These are phyloP conservation scores for Hucho hucho DNA, from an alignment of 2,113 vertebrate genomes.

Conservation along the genomic window DNA sequence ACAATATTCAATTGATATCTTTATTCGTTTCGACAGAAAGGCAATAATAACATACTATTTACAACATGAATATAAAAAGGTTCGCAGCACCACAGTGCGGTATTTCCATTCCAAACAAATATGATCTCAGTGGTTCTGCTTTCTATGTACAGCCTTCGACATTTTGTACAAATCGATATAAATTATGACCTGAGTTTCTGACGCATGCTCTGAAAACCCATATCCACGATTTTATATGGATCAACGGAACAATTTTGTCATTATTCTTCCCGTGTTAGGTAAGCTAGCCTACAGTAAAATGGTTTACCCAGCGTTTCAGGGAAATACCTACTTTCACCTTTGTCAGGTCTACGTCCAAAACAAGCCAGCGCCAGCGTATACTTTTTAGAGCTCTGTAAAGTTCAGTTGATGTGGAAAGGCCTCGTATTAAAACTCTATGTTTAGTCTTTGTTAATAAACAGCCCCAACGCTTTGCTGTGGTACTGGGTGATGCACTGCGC, in stretches of 20 bases:
- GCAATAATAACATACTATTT: slow-evolving; percentile 70
- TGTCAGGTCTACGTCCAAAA: no score
- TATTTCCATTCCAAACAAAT: slow-evolving; percentile 65
- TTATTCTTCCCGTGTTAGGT: slow-evolving; percentile 41
- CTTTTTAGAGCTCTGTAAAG: slow-evolving; percentile 47
- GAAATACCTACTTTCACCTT: slow-evolving; percentile 4
- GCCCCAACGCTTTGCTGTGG: slow-evolving; percentile 86
- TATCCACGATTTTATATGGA: slow-evolving; percentile 44
- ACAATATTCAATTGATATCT: slow-evolving; percentile 66
- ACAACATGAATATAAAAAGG: slow-evolving; percentile 74
- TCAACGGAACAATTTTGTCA: slow-evolving; percentile 57
- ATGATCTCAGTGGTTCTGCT: slow-evolving; percentile 78
- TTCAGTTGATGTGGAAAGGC: slow-evolving; percentile 56
- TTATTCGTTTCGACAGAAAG: slow-evolving; percentile 76
- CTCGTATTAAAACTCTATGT: slow-evolving; percentile 38
- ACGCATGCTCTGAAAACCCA: slow-evolving; percentile 55
- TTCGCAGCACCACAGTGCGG: slow-evolving; percentile 65
- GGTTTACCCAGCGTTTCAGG: background rate
- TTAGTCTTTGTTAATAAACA: slow-evolving; percentile 83
- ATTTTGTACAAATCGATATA: slow-evolving; percentile 79
- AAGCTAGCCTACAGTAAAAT: no score
- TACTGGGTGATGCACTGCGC: slow-evolving; percentile 86
- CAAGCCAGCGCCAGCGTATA: background rate
- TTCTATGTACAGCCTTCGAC: slow-evolving; percentile 78
- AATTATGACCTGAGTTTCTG: slow-evolving; percentile 79